Base-by-base conservation (phyloP, 2,888 invertebrate species). In the Anorthoa munda region DNA sequence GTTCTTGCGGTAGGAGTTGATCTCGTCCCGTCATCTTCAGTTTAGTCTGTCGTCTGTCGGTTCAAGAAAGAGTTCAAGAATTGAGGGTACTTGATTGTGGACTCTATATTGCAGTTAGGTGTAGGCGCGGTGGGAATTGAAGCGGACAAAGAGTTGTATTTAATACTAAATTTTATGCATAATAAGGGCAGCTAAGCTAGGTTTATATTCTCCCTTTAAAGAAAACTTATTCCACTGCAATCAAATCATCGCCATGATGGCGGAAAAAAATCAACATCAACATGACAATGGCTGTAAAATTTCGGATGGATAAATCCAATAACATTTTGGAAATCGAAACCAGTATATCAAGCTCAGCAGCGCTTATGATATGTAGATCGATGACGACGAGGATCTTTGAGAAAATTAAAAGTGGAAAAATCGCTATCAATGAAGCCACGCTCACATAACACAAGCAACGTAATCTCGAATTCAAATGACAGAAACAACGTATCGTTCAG, bases 21-120 rank as follows among this genome's bases (percentile, higher is more conserved):
- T 0, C 31, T 31, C 5, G 2, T 0, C 5, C 7, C 31, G 31
- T 31, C 31, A 31, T 31, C 31, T 31, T 5, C 31, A 31, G 7
- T 1, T 31, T 31, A 7, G 31, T 7, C 31, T 31, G 31, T 31
- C 31, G 31, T 31, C 31, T 31, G 0, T 31, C 31, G 31, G 5
- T 31, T 31, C n/a, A 31, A 31, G 7, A 4, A 26, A 26, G 26
- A 26, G 26, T 85, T 87, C 86, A 87, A 77, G 84, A 79, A 87
- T 82, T 81, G 82, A 79, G 69, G 72, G 74, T 69, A 79, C 79
- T 84, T 85, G 75, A 81, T 85, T 81, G 85, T 83, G 48, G 58
- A 17, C 61, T 64, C 58, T 75, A 23, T 75, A 66, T 67, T 65
- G 66, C 53, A 71, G 45, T 64, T 63, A 48, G 68, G 23, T 63